These are phyloP conservation scores for Arenicola marina DNA, from an alignment of 2,888 invertebrate species.

Conservation along the genomic window DNA sequence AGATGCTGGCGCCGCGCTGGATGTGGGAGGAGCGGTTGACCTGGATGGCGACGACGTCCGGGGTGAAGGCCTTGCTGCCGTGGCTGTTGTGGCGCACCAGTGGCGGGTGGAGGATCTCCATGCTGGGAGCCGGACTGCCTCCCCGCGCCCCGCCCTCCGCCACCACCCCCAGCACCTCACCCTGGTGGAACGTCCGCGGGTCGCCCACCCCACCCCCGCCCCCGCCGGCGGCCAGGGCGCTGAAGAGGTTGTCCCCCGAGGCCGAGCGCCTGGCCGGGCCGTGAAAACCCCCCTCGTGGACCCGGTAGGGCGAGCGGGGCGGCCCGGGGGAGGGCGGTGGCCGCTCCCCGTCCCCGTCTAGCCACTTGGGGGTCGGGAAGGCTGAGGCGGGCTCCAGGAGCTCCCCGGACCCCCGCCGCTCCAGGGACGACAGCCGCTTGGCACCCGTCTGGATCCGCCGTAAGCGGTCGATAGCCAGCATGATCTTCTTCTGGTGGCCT, in stretches of 20 bases:
- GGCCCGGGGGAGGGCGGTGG: not conserved
- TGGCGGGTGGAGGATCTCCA: not conserved
- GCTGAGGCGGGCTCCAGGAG: conserved; percentile 24
- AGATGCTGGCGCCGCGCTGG: not conserved
- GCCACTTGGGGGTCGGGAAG: conserved; percentile 21
- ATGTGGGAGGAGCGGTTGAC: conserved; percentile 18
- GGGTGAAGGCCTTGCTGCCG: conserved; percentile 14
- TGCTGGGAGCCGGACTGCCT: too few relatives aligned
- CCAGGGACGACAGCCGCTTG: conserved; percentile 47
- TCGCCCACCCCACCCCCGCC: not conserved
- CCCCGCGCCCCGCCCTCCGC: too few relatives aligned
- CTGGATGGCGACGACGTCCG: conserved; percentile 61
- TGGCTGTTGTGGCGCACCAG: not conserved
- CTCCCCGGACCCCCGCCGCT: conserved; percentile 17
- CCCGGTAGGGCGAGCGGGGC: not conserved
- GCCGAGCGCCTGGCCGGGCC: conserved; percentile 1
- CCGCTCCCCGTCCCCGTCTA: conserved; percentile 3
- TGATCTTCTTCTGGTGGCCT: conserved; percentile 98
- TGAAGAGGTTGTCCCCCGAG: conserved; percentile 18
- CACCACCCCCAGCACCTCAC: not conserved
- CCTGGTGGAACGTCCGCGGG: not conserved
- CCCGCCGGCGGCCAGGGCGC: too few relatives aligned
- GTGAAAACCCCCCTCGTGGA: too few relatives aligned
- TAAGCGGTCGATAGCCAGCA: conserved; percentile 93
- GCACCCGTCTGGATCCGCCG: conserved; percentile 71